Evolutionary conservation across 2,888 invertebrate species (phyloP), one percentile per base, ranked within the genome.

Genomic region (Cantharis nigra): DNA sequence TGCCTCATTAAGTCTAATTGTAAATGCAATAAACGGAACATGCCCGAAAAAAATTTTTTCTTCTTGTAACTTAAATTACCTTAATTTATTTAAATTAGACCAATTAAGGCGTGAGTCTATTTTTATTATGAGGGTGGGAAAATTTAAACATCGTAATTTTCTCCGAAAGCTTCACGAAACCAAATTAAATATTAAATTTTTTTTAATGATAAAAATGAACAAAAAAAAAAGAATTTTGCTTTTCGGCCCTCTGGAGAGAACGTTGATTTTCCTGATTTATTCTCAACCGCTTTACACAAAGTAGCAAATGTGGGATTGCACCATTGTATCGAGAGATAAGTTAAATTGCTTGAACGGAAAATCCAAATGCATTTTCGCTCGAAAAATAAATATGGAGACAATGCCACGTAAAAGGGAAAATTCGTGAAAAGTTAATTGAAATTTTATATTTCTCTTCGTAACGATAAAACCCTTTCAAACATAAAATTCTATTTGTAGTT

Each of bases 1-100:
- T 67, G 65, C 65, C 65, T 67, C 65, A 67, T 67, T 67, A 67
- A 67, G 65, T 67, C 65, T 67, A 67, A 67, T 67, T 67, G 65
- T 67, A 67, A 67, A 67, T 67, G 65, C 26, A 67, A 67, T 67
- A 67, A 67, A 67, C 65, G 65, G 13, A 23, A 67, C 65, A 23
- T 67, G 65, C 26, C 65, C 13, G 18, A n/a, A 67, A 67, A 67
- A 67, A 67, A 67, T 9, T 67, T 67, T 18, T 67, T 23, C 65
- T 67, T 67, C n/a, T 67, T 67, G 26, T 18, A 67, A 64, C 64
- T 67, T 67, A 67, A 67, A 67, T 67, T 67, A 67, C 65, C 65
- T 67, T 67, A 20, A 26, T 67, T 67, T 67, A 26, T 23, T 67
- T 67, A 16, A 67, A 67, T 67, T 67, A 67, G n/a, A 67, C 26